phyloP scores from a whole-genome alignment of 2,797 vertebrate species.

The Benthosema pterotum region DNA sequence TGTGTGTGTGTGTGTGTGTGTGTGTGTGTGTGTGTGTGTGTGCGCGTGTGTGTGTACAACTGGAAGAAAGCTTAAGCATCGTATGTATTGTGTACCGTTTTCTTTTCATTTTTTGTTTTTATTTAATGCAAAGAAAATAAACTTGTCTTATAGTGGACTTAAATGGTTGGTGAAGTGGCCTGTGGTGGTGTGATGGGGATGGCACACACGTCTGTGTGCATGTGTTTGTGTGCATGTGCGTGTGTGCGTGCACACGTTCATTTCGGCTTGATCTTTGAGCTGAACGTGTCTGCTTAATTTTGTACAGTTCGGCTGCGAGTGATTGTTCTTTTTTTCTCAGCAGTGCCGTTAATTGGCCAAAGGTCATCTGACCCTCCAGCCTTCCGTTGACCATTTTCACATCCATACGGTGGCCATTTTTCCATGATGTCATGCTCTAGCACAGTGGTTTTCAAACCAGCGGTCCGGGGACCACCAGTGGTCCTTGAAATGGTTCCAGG shows the following conservation, averaged over 20 bases:
- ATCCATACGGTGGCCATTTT: too few relatives aligned
- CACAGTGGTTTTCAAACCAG: too few relatives aligned
- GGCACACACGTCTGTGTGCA: constrained; percentile 33
- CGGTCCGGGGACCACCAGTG: too few relatives aligned
- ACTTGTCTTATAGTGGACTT: constrained; percentile 29
- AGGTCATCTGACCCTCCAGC: constrained; percentile 1
- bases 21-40: constrained; percentile 40
- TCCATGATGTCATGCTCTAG: not conserved
- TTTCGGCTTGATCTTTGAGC: constrained; percentile 47
- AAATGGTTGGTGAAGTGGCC: constrained; percentile 19
- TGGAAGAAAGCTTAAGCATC: not conserved
- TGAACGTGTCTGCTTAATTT: constrained; percentile 1
- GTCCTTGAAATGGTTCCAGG: too few relatives aligned
- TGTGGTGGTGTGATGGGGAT: constrained; percentile 24
- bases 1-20: constrained; percentile 30
- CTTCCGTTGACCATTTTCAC: constrained; percentile 39
- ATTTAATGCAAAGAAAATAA: constrained; percentile 47
- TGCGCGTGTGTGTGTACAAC: constrained; percentile 26
- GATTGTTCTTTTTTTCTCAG: constrained; percentile 26
- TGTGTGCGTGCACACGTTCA: constrained; percentile 24
- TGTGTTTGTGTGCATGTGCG: constrained; percentile 26
- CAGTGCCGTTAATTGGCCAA: constrained; percentile 44
- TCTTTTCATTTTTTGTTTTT: constrained; percentile 10
- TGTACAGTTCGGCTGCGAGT: constrained; percentile 53
- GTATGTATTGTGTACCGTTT: too few relatives aligned